Evolutionary conservation across 2,797 vertebrate genomes (phyloP).

Genomic region (Aulostomus chinensis): DNA sequence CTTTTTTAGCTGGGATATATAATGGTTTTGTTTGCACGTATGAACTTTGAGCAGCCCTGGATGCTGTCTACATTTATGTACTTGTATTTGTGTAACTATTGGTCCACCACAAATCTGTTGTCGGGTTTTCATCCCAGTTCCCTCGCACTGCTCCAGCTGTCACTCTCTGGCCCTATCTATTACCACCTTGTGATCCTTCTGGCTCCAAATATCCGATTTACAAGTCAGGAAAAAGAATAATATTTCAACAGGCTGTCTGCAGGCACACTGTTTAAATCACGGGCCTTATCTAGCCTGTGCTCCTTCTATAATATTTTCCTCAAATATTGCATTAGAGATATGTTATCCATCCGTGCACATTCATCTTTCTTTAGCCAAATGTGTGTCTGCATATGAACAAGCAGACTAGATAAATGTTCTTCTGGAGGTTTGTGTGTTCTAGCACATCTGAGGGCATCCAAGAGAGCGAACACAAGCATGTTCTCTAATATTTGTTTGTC

Average conservation of each 20-base stretch:
- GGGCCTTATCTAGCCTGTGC: constrained; percentile 55
- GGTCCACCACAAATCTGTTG: constrained; percentile 14
- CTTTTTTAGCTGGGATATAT: too few relatives aligned
- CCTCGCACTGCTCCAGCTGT: constrained; percentile 11
- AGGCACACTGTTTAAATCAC: constrained; percentile 52
- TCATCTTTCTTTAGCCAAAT: constrained; percentile 57
- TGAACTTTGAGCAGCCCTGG: constrained; percentile 19
- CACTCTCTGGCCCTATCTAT: constrained; percentile 41
- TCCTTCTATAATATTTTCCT: constrained; percentile 63
- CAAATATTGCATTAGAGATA: constrained; percentile 63
- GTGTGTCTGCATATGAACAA: constrained; percentile 41
- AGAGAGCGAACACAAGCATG: constrained; percentile 36
- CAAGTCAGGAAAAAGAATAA: constrained; percentile 53
- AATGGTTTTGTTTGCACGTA: too few relatives aligned
- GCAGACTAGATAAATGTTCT: constrained; percentile 1
- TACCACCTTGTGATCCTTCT: constrained; percentile 38
- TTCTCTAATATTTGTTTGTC: constrained; percentile 8
- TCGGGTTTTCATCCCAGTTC: constrained; percentile 15
- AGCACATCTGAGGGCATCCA: constrained; percentile 1
- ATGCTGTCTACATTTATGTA: constrained; percentile 5
- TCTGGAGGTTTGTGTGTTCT: not conserved
- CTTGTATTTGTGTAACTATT: constrained; percentile 13
- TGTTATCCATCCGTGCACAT: constrained; percentile 51
- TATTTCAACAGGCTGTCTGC: constrained; percentile 58
- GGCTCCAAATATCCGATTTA: constrained; percentile 60